Conservation (phyloP, 1,140 invertebrate species). For the Drosophila triauraria region DNA sequence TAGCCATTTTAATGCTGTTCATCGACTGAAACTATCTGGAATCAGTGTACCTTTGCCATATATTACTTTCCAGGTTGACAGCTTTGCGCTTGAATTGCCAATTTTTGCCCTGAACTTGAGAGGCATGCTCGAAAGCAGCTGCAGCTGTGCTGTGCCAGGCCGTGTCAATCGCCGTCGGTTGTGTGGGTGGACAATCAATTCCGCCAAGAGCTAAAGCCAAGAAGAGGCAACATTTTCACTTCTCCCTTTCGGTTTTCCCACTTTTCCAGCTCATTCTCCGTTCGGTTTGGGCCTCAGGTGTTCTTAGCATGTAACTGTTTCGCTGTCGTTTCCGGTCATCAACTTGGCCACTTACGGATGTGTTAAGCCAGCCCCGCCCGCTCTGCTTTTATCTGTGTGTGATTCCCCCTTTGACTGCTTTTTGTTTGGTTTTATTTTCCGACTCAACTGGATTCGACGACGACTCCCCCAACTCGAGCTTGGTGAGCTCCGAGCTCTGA, state of each 20-base stretch:
- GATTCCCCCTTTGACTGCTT: constrained; percentile 6
- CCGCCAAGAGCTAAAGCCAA: constrained; percentile 39
- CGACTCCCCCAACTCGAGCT: constrained; percentile 41
- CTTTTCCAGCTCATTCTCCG: constrained; percentile 10
- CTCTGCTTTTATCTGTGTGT: constrained; percentile 1
- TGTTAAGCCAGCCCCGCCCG: constrained; percentile 20
- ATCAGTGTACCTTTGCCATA: constrained; percentile 1
- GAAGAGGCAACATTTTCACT: constrained; percentile 29
- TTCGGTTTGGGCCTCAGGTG: constrained; percentile 56
- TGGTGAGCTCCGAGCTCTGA: constrained; percentile 24
- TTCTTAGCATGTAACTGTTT: constrained; percentile 63
- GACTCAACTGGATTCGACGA: constrained; percentile 49
- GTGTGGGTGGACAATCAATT: constrained; percentile 76
- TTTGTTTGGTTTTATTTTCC: constrained; percentile 61
- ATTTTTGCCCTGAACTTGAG: constrained; percentile 66
- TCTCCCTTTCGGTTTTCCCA: background rate
- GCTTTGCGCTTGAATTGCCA: constrained; percentile 77
- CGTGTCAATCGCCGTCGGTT: constrained; percentile 28
- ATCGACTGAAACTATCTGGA: constrained; percentile 8
- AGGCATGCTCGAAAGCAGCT: constrained; percentile 17
- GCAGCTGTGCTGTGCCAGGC: constrained; percentile 65
- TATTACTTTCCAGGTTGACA: constrained; percentile 53
- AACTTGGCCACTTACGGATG: constrained; percentile 72
- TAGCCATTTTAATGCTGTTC: background rate
- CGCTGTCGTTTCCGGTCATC: constrained; percentile 75